Percentiles rank a stretch among this genome's conserved stretches.
These are phyloP conservation scores for Hafferia zeledoni DNA, from an alignment of 2,797 vertebrate species.

Conservation along the genomic window DNA sequence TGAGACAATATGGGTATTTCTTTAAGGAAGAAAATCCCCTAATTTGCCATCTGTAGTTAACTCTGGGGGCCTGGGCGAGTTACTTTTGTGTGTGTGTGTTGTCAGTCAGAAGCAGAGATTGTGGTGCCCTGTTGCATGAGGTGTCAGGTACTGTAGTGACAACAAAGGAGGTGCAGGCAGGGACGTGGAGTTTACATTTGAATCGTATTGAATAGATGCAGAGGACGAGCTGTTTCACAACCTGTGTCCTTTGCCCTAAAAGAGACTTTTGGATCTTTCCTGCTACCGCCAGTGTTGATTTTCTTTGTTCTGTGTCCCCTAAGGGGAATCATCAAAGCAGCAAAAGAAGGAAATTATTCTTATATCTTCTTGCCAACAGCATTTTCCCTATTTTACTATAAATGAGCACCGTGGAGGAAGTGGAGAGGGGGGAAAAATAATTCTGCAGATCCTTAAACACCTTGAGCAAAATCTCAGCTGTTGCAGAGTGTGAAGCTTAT, in stretches of 20 bases:
- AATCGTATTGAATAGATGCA: background rate
- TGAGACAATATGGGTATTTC: background rate
- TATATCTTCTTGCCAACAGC: slow-evolving; percentile 59
- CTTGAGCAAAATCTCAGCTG: slow-evolving; percentile 24
- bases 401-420: slow-evolving; percentile 48
- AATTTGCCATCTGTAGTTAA: background rate
- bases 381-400: slow-evolving; percentile 65
- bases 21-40: background rate
- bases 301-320: slow-evolving; percentile 51
- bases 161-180: background rate
- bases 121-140: background rate
- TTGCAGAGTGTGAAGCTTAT: background rate
- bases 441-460: slow-evolving; percentile 27
- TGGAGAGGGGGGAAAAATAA: background rate
- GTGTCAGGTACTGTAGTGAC: background rate
- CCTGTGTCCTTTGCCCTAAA: slow-evolving; percentile 55
- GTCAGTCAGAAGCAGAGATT: background rate
- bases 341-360: slow-evolving; percentile 58
- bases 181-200: background rate
- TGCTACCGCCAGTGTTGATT: background rate
- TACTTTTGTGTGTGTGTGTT: background rate
- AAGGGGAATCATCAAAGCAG: slow-evolving; percentile 62
- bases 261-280: slow-evolving; percentile 54
- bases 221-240: slow-evolving; percentile 14
- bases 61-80: fast-evolving